These are phyloP conservation scores for Astur gentilis DNA, from an alignment of 2,113 vertebrate genomes.

Conservation along the genomic window DNA sequence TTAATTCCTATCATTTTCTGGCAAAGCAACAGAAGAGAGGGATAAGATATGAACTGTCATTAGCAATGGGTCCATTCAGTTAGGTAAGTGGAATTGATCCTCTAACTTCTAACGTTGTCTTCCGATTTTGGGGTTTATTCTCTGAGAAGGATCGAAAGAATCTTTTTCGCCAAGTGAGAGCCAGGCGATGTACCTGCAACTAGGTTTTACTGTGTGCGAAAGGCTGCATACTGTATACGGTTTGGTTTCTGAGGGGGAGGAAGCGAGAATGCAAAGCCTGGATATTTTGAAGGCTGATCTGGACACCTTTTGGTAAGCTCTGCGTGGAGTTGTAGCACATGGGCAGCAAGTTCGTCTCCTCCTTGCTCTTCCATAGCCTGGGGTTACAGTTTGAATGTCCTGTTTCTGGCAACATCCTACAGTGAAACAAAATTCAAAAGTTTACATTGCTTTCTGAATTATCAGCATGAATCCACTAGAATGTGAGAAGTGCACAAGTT, in stretches of 20 bases:
- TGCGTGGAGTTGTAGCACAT: background rate
- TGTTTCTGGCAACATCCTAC: background rate
- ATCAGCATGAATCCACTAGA: background rate
- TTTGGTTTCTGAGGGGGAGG: background rate
- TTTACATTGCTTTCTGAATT: slow-evolving; percentile 6
- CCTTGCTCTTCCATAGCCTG: background rate
- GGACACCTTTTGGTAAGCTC: background rate
- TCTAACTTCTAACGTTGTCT: background rate
- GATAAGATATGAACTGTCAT: background rate
- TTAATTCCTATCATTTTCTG: background rate
- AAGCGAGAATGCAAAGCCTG: background rate
- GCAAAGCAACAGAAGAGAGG: background rate
- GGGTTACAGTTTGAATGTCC: background rate
- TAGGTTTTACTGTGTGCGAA: background rate
- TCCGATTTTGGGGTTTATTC: background rate
- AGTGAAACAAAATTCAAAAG: background rate
- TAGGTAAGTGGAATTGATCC: background rate
- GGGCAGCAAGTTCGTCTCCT: background rate
- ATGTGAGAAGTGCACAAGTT: background rate
- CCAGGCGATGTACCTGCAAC: background rate
- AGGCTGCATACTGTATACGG: background rate
- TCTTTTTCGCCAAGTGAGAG: background rate
- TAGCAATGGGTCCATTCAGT: background rate
- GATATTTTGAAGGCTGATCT: background rate
- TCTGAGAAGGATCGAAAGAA: background rate